These are phyloP conservation scores for Microhierax caerulescens DNA, from an alignment of 2,797 vertebrate species.

Conservation along the genomic window DNA sequence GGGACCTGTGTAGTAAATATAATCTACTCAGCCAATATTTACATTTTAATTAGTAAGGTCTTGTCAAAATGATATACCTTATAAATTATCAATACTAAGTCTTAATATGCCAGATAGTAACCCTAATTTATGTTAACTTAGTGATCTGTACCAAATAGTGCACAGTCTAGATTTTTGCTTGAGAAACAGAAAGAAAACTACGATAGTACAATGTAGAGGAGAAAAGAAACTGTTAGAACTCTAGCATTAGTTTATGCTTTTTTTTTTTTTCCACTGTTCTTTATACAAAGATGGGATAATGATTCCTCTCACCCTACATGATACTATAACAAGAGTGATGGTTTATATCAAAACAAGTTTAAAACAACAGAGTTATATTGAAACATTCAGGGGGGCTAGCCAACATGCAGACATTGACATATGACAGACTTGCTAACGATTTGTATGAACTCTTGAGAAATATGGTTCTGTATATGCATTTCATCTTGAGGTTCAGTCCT, in stretches of 20 bases:
- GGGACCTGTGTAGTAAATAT: background rate
- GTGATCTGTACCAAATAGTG: background rate
- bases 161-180: background rate
- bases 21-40: background rate
- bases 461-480: background rate
- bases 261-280: background rate
- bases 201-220: background rate
- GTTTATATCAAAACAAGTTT: background rate
- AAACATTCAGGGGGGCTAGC: background rate
- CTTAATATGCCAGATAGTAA: background rate
- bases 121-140: background rate
- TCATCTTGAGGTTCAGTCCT: background rate
- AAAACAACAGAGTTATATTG: background rate
- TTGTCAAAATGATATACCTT: background rate
- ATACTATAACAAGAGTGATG: background rate
- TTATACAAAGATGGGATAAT: background rate
- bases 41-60: background rate
- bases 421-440: background rate
- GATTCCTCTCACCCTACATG: background rate
- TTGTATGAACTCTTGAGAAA: background rate
- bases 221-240: background rate
- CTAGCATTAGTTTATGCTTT: background rate
- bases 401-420: background rate
- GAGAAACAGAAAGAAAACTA: background rate
- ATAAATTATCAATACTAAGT: background rate